Conservation (phyloP, 2,113 vertebrate genomes). For the Synodontis membranacea region DNA sequence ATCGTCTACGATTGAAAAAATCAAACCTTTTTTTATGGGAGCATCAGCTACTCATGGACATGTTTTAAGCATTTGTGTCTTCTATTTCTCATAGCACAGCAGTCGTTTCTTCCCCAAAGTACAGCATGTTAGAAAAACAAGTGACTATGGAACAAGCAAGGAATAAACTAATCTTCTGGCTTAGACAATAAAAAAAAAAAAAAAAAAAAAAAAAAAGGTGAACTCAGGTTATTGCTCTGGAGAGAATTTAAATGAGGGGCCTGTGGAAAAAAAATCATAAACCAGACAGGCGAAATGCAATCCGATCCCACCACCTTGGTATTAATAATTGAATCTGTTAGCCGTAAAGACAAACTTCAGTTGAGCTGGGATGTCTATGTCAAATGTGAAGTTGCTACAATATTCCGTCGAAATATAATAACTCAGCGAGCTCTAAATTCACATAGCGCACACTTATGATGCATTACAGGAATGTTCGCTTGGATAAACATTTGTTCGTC, state of each 20-base stretch:
- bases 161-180: background rate
- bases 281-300: background rate
- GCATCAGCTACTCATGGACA: background rate
- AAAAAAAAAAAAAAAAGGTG: constrained; percentile 3
- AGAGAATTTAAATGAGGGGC: constrained; percentile 3
- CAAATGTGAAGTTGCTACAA: constrained; percentile 7
- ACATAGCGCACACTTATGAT: background rate
- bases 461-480: background rate
- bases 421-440: constrained; percentile 15
- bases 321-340: constrained; percentile 12
- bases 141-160: background rate
- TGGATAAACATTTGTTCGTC: background rate
- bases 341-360: background rate
- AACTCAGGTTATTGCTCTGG: constrained; percentile 22
- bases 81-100: background rate
- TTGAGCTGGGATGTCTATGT: too few relatives aligned
- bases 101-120: constrained; percentile 14
- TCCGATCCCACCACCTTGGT: background rate
- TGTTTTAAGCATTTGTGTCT: background rate
- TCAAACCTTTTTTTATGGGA: background rate
- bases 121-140: constrained; percentile 3
- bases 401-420: background rate
- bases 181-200: constrained; percentile 1
- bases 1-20: background rate
- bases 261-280: constrained; percentile 10